A percentile compares a stretch with the other conserved stretches of the same genome.
Conservation (phyloP, 35 echinoderm and acorn worm species). For the Apostichopus parvimensis region DNA sequence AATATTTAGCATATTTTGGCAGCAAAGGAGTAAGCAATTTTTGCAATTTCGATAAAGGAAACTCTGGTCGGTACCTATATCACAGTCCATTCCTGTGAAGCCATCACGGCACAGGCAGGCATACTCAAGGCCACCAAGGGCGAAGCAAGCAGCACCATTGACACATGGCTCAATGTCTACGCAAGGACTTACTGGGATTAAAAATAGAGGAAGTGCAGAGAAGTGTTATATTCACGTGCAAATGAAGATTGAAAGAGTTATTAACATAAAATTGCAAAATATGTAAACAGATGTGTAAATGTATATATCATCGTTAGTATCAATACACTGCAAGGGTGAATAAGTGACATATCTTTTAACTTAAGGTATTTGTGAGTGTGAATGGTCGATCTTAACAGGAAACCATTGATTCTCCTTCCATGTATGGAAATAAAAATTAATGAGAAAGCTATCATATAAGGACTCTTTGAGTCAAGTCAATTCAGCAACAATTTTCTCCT, state of each 20-base stretch:
- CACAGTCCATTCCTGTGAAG: slow-evolving; percentile 46
- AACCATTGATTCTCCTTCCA: too few species aligned
- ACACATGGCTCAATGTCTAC: slow-evolving; percentile 45
- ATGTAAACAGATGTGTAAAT: background rate
- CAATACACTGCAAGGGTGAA: background rate
- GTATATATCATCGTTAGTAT: background rate
- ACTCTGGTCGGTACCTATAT: slow-evolving; percentile 19
- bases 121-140: slow-evolving; percentile 13
- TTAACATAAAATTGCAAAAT: too few species aligned
- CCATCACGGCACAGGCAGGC: slow-evolving; percentile 39
- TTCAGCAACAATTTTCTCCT: too few species aligned
- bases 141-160: slow-evolving; percentile 52
- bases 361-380: too few species aligned
- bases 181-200: slow-evolving; percentile 51
- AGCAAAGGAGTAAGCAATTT: background rate
- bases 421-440: too few species aligned
- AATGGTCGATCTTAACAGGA: too few species aligned
- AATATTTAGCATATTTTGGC: background rate
- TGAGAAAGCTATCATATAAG: too few species aligned
- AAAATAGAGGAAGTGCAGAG: background rate
- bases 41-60: slow-evolving; percentile 5
- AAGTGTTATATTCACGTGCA: background rate
- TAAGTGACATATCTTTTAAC: too few species aligned
- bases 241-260: too few species aligned
- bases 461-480: too few species aligned